phyloP scores from a whole-genome alignment of 2,888 invertebrate genomes.

The Tetranychus truncatus region DNA sequence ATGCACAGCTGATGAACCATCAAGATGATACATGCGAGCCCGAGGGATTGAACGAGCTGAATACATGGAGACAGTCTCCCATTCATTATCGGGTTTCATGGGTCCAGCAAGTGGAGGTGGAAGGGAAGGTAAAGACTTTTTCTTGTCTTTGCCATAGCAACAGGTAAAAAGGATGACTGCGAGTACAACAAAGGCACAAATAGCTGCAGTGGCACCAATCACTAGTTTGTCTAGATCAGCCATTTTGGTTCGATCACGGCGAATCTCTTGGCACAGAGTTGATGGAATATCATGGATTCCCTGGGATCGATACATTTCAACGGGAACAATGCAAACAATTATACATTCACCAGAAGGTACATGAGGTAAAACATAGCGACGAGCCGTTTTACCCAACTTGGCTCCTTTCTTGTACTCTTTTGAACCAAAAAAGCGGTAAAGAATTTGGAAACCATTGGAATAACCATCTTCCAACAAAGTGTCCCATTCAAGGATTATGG shows the following conservation, averaged over 20 bases:
- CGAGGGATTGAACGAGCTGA: conserved; percentile 74
- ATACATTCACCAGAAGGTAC: conserved; percentile 80
- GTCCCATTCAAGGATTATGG: conserved; percentile 78
- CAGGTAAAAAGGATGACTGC: conserved; percentile 76
- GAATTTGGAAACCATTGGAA: conserved; percentile 55
- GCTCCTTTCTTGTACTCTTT: conserved; percentile 75
- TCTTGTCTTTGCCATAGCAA: conserved; percentile 45
- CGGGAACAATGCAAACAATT: conserved; percentile 72
- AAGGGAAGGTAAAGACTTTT: conserved; percentile 14
- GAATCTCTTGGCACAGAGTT: conserved; percentile 60
- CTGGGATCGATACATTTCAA: conserved; percentile 58
- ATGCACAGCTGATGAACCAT: conserved; percentile 32
- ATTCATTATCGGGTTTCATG: conserved; percentile 43
- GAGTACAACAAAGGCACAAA: conserved; percentile 73
- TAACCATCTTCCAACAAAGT: conserved; percentile 45
- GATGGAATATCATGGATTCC: conserved; percentile 45
- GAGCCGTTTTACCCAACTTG: conserved; percentile 65
- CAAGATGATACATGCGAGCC: conserved; percentile 61
- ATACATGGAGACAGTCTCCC: conserved; percentile 75
- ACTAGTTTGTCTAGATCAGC: conserved; percentile 69
- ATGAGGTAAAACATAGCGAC: conserved; percentile 79
- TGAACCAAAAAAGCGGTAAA: conserved; percentile 72
- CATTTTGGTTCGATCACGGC: conserved; percentile 19
- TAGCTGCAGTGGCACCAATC: conserved; percentile 76
- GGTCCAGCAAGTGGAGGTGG: conserved; percentile 33